phyloP scores from a whole-genome alignment of 1,140 invertebrate genomes.

The Brachystomella parvula region DNA sequence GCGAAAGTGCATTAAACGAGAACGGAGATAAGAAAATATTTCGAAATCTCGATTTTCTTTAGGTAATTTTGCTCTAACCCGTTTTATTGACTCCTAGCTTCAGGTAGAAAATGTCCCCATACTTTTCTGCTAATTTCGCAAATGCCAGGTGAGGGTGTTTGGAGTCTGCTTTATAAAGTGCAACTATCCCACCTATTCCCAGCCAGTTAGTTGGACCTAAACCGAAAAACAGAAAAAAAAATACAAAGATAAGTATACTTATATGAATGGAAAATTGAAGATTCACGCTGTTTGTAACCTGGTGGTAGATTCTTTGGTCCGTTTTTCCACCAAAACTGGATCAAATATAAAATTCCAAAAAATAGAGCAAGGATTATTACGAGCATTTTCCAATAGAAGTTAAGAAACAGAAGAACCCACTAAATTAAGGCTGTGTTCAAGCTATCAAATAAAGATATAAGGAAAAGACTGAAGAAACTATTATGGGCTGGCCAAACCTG shows the following conservation, averaged over 20 bases:
- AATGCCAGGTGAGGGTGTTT: slow-evolving; percentile 8
- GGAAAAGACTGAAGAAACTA: no score
- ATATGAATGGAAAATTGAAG: background rate
- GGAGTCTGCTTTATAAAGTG: background rate
- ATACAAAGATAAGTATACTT: background rate
- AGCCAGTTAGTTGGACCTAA: slow-evolving; percentile 12
- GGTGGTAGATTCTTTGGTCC: background rate
- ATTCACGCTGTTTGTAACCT: background rate
- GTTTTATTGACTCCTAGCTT: background rate
- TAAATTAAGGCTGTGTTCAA: no score
- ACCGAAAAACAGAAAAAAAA: no score
- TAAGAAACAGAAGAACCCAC: no score
- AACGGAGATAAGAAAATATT: background rate
- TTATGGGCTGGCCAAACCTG: no score
- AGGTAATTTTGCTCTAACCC: background rate
- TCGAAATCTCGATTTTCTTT: background rate
- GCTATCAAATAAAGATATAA: no score
- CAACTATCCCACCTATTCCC: background rate
- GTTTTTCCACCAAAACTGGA: background rate
- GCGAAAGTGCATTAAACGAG: background rate
- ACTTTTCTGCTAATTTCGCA: slow-evolving; percentile 14
- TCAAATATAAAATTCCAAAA: background rate
- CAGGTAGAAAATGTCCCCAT: slow-evolving; percentile 12
- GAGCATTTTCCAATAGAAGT: no score
- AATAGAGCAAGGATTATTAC: background rate